These are phyloP conservation scores for Euphonia xanthogaster DNA, from an alignment of 2,797 vertebrate genomes.

Conservation along the genomic window DNA sequence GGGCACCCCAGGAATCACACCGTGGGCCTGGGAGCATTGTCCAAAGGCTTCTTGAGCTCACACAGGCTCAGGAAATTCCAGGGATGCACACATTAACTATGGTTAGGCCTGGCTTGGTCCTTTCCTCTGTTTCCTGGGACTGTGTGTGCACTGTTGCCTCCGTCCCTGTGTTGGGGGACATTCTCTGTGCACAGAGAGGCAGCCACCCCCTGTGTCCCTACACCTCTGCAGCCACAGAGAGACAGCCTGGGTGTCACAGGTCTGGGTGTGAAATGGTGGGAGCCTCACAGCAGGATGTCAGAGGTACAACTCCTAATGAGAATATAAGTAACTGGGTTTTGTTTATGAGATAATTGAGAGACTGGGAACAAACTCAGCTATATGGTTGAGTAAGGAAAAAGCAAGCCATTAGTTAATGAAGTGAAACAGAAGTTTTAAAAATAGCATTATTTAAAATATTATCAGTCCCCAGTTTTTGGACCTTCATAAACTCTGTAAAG, in stretches of 20 bases:
- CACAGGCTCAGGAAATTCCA: neutral
- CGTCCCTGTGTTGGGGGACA: rapidly evolving
- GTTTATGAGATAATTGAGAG: neutral
- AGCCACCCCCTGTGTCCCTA: neutral
- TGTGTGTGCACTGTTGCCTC: neutral
- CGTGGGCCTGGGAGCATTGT: neutral
- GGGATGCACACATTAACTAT: neutral
- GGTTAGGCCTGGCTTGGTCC: neutral
- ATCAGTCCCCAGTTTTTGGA: neutral
- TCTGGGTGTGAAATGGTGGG: neutral
- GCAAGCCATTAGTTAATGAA: neutral
- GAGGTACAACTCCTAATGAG: neutral
- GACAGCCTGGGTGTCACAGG: neutral
- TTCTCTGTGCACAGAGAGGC: neutral
- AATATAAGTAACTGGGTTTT: neutral
- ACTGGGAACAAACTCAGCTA: neutral
- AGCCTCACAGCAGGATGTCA: neutral
- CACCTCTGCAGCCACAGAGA: neutral
- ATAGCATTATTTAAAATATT: neutral
- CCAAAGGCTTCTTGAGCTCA: neutral
- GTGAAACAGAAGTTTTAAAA: neutral
- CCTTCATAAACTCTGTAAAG: neutral
- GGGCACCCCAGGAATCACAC: neutral
- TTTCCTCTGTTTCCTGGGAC: neutral
- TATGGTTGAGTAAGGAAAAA: neutral